Percentiles rank a stretch among this genome's conserved stretches.
Conservation (phyloP, 1,140 invertebrate genomes). For the Drosophila hydei region DNA sequence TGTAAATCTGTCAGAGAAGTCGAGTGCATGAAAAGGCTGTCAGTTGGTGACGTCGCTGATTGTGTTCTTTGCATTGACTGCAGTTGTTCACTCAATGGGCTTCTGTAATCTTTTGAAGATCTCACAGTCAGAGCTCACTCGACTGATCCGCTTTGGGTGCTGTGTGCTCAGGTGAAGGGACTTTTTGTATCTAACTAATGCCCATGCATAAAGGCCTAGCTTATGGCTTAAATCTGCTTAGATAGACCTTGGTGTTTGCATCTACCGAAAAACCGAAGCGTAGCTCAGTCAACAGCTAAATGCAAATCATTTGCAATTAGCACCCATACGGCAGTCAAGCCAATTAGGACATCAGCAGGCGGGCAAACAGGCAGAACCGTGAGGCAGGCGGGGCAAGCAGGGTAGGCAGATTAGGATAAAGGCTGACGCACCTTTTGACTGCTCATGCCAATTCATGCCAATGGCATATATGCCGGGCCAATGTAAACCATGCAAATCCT, state of each 20-base stretch:
- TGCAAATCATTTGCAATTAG: constrained; percentile 64
- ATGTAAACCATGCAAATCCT: constrained; percentile 48
- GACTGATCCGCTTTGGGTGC: neutral
- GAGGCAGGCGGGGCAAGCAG: neutral
- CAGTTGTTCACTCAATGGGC: neutral
- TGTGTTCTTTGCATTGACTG: neutral
- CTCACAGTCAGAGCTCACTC: neutral
- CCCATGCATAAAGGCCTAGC: neutral
- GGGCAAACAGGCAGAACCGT: neutral
- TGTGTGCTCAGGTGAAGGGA: too few species aligned
- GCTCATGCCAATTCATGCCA: constrained; percentile 5
- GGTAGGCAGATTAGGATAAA: neutral
- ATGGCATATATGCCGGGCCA: constrained; percentile 18
- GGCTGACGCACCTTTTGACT: constrained; percentile 29
- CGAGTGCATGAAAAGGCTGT: constrained; percentile 2
- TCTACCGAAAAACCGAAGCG: constrained; percentile 1
- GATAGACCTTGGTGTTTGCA: constrained; percentile 11
- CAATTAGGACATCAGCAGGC: constrained; percentile 52
- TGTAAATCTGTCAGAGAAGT: constrained; percentile 1
- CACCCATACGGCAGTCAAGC: constrained; percentile 35
- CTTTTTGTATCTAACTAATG: neutral
- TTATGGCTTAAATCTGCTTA: constrained; percentile 22
- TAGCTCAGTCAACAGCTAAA: constrained; percentile 43
- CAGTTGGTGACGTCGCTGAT: constrained; percentile 21
- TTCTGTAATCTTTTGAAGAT: constrained; percentile 27